Conservation (phyloP, 2,113 vertebrate genomes). For the Regulus satrapa region DNA sequence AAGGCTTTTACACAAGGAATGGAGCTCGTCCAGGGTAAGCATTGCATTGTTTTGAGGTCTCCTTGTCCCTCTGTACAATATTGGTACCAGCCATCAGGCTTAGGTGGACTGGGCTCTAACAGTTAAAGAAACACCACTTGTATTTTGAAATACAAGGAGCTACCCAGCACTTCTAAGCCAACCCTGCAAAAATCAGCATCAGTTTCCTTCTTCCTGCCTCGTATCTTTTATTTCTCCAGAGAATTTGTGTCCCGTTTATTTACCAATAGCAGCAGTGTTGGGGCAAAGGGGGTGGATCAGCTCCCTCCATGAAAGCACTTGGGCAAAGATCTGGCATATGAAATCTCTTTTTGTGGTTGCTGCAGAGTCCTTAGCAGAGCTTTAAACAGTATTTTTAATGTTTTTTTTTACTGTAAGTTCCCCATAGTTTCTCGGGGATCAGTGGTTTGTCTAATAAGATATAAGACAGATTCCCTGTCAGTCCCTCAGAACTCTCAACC, state of each 20-base stretch:
- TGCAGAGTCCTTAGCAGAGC: not conserved
- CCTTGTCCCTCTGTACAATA: not conserved
- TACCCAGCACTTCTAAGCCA: not conserved
- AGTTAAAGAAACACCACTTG: not conserved
- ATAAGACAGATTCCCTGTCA: not conserved
- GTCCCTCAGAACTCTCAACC: not conserved
- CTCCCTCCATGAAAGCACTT: not conserved
- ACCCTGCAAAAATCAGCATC: not conserved
- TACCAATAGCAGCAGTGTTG: not conserved
- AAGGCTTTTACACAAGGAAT: not conserved
- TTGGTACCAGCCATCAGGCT: not conserved
- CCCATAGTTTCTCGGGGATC: not conserved
- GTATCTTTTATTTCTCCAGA: not conserved
- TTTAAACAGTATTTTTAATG: not conserved
- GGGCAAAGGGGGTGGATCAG: not conserved
- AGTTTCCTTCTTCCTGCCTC: not conserved
- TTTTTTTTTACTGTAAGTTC: not conserved
- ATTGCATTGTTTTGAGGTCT: not conserved
- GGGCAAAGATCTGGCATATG: not conserved
- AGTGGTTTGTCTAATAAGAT: not conserved
- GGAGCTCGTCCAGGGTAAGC: not conserved
- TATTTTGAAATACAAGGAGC: not conserved
- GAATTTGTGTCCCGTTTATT: not conserved
- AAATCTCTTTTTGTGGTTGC: not conserved
- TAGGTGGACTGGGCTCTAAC: not conserved